Base-by-base conservation (phyloP, 2,113 vertebrate species). In the Scalopus aquaticus region DNA sequence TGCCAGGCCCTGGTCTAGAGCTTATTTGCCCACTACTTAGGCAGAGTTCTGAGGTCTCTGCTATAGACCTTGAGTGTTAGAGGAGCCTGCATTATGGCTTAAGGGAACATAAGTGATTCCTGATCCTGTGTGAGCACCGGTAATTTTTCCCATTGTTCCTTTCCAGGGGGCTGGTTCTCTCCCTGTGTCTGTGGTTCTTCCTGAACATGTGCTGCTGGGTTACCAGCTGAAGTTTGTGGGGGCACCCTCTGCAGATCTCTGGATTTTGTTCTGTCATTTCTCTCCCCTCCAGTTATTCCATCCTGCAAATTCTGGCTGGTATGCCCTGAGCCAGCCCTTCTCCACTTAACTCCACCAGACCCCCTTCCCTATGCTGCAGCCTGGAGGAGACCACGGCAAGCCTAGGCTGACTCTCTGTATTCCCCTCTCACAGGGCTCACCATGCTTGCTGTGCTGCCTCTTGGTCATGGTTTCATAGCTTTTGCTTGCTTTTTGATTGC, bases 131-230 rank as follows among this genome's bases (percentile, higher is more conserved):
- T 54, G 73, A 58, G n/a, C 32, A 32, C 22, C 0, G 4, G 39
- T 28, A 0, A 0, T 32, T 24, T 1, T 60, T 65, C 64, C 65
- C 46, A 44, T 30, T 6, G 2, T 11, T 37, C 62, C 24, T 84
- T 69, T 37, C 87, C 2, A 4, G 78, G n/a, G n/a, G 67, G 17
- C 67, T 13, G 22, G n/a, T 19, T 60, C 9, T 49, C 13, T 65
- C 42, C 44, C 24, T 30, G 54, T 7, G n/a, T 90, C 44, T 0
- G 15, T 56, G n/a, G 51, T 42, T 32, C 65, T 42, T 46, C 11
- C 26, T 2, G 0, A n/a, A 73, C 16, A 0, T 3, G 15, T 73
- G 54, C 35, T 28, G 15, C 39, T 58, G 1, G 0, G 28, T 4
- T 13, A 39, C 64, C 72, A 79, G 81, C 51, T 4, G 46, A 60